A percentile compares a stretch with the other conserved stretches of the same genome.
Evolutionary conservation across 2,113 vertebrate genomes (phyloP).

Genomic region (Sebastes schlegelii): DNA sequence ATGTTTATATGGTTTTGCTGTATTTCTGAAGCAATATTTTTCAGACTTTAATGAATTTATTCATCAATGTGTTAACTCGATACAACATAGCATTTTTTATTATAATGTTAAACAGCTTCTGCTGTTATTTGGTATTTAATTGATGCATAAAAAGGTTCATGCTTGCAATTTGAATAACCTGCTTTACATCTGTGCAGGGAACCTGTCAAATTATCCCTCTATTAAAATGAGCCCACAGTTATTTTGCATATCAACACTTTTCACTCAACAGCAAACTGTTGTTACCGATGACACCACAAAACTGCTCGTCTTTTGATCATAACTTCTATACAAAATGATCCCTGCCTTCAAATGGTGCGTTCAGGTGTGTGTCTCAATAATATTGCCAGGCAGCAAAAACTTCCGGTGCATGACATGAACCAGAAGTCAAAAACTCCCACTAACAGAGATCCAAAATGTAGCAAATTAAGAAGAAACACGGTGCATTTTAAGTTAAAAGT

Average conservation of each 20-base stretch:
- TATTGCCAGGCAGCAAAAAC: constrained; percentile 13
- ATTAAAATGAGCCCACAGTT: constrained; percentile 3
- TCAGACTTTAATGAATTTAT: neutral
- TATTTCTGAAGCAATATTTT: neutral
- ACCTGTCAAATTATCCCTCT: constrained; percentile 1
- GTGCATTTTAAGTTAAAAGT: constrained; percentile 50
- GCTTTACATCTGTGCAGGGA: constrained; percentile 20
- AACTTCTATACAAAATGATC: constrained; percentile 22
- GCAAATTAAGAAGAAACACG: constrained; percentile 47
- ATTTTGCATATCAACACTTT: constrained; percentile 23
- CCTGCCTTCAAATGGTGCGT: constrained; percentile 28
- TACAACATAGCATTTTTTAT: neutral
- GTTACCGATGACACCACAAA: neutral
- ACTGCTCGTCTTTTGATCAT: constrained; percentile 20
- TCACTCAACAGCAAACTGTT: neutral
- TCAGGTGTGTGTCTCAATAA: constrained; percentile 30
- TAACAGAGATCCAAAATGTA: constrained; percentile 22
- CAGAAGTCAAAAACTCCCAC: neutral
- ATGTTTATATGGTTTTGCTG: neutral
- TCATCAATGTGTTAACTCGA: neutral
- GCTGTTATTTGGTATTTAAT: neutral
- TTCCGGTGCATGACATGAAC: constrained; percentile 17
- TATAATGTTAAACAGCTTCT: neutral
- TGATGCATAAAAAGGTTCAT: neutral
- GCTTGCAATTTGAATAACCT: constrained; percentile 25